Conservation (phyloP, 2,888 invertebrate species). For the Ptilodon capucinus region DNA sequence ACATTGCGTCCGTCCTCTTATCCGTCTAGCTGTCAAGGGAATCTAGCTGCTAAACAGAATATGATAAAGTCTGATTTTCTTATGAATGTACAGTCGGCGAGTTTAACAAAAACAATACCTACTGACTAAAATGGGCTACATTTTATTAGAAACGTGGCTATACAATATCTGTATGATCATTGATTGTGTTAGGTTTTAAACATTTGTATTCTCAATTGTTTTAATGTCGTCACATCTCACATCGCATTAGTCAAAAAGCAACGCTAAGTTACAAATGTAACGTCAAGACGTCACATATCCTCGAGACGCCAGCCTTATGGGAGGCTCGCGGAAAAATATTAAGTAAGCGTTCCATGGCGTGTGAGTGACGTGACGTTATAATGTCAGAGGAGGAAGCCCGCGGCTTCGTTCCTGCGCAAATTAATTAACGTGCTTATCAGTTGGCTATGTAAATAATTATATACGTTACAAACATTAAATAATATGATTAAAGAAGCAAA, state of each 20-base stretch:
- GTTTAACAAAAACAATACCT: no score
- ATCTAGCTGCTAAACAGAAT: no score
- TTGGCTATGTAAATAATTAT: slow-evolving; percentile 3
- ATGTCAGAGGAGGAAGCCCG: slow-evolving; percentile 2
- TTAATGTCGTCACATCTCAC: not conserved
- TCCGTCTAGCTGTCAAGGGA: no score
- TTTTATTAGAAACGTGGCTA: no score
- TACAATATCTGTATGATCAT: no score
- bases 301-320: slow-evolving; percentile 12
- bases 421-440: slow-evolving; percentile 26
- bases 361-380: slow-evolving; percentile 3
- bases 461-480: slow-evolving; percentile 11
- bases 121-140: no score
- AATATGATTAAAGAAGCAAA: not conserved
- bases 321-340: slow-evolving; percentile 21
- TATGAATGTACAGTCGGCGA: no score
- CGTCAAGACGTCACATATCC: slow-evolving; percentile 15
- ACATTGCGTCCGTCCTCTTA: no score
- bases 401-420: slow-evolving; percentile 21
- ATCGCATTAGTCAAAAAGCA: not conserved
- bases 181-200: no score
- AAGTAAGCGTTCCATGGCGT: slow-evolving; percentile 11
- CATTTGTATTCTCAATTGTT: not conserved
- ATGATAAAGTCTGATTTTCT: no score
- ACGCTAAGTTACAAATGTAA: not conserved